Base-by-base conservation (phyloP, 2,888 invertebrate species). In the Noctua fimbriata region DNA sequence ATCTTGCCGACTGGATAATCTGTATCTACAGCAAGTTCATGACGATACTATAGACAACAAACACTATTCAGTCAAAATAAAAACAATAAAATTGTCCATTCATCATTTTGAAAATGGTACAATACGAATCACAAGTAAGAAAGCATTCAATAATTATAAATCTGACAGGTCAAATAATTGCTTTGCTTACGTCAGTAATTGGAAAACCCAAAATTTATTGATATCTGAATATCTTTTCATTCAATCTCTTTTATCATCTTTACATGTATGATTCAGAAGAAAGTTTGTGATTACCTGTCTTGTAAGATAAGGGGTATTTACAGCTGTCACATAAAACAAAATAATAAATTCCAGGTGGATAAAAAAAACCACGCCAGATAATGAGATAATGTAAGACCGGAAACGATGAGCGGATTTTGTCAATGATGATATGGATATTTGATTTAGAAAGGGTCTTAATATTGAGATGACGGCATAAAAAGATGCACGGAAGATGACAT, bases 181-280 rank as follows among this genome's bases (percentile, higher is more conserved):
- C 28, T 9, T 67, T 66, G 79, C 44, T 49, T 55, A 47, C 65
- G 80, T 58, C 63, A 32, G 52, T 58, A n/a, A 58, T 44, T 36
- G 80, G n/a, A 36, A 66, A 79, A 47, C 3, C 81, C 66, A 58
- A 72, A 79, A n/a, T n/a, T n/a, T n/a, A n/a, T 10, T 44, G 3
- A 49, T 69, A 67, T 66, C 65, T 6, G 36, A 36, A 36, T 41
- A 76, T 66, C 32, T 41, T 6, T 77, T 18, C 5, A 65, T 32
- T 21, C 14, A 28, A 65, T 76, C 41, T 18, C 32, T 60, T 21
- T n/a, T 55, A 77, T 77, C 65, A n/a, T 14, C 24, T 28, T 36
- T 7, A 78, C 49, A 41, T 69, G 41, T 41, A n/a, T 66, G 78
- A 67, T 12, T 78, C 79, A 79, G 41, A 79, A 49, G 60, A 78